phyloP scores from a whole-genome alignment of 2,888 invertebrate species.

The Aphodius granarius region DNA sequence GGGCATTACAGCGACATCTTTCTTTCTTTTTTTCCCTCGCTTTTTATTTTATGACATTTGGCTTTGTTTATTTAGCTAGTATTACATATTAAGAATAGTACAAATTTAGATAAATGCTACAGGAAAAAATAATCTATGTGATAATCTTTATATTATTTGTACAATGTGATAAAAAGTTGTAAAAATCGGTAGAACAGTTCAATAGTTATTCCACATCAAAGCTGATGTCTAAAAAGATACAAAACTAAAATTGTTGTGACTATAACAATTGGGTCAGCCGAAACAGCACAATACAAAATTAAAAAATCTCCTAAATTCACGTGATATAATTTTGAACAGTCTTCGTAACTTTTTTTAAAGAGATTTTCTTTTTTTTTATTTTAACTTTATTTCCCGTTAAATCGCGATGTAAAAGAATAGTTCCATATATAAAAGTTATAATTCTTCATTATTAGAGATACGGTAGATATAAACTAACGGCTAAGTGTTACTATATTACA shows the following conservation, averaged over 20 bases:
- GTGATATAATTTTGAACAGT: slow-evolving; percentile 48
- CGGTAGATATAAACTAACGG: slow-evolving; percentile 46
- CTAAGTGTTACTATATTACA: slow-evolving; percentile 39
- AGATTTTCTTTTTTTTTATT: slow-evolving; percentile 35
- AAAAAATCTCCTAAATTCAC: slow-evolving; percentile 20
- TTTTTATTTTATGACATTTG: too few species aligned
- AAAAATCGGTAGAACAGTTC: too few species aligned
- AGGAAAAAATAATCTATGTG: too few species aligned
- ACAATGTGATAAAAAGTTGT: too few species aligned
- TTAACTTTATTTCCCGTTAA: slow-evolving; percentile 19
- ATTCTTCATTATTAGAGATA: slow-evolving; percentile 40
- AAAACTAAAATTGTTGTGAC: not conserved
- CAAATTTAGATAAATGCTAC: too few species aligned
- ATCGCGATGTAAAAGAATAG: slow-evolving; percentile 51
- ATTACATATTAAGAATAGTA: too few species aligned
- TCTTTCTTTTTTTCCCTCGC: too few species aligned
- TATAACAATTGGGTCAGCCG: not conserved
- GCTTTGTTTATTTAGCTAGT: too few species aligned
- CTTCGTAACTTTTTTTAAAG: slow-evolving; percentile 48
- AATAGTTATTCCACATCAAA: not conserved
- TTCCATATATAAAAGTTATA: slow-evolving; percentile 44
- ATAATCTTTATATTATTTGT: too few species aligned
- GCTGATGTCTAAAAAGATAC: not conserved
- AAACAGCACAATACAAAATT: slow-evolving; percentile 19
- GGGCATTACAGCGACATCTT: too few species aligned